Evolutionary conservation across 1,140 invertebrate genomes (phyloP), one percentile per base, ranked within the genome.

Genomic region (Diplogasteroides magnus): DNA sequence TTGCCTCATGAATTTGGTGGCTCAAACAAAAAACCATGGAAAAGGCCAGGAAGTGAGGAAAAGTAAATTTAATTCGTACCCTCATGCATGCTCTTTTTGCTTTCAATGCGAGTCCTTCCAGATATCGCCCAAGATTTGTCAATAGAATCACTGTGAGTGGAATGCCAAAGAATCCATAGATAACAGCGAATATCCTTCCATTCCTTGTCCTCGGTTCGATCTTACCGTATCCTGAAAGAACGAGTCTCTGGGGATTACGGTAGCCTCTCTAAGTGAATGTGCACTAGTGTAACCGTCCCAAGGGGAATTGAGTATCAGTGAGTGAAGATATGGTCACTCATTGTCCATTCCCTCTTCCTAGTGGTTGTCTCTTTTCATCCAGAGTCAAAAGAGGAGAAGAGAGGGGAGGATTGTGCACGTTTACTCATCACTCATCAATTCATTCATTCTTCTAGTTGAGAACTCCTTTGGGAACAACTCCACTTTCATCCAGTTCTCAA

Each of bases 81-180:
- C 64, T 67, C 25, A 31, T 29, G 15, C 31, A 48, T 19, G 68
- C 27, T 25, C 59, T 69, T 72, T 77, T 57, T 14, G 79, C 25
- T 31, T 37, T 61, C 0, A 69, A 62, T 48, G 78, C 78, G 48
- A 78, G 59, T 14, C 69, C 70, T 61, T 81, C 79, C 14, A 80
- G 48, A 67, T 80, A 80, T 61, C 79, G 63, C 25, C 78, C 78
- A 71, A 80, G 77, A 61, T 80, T 80, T 15, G 78, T 79, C 48
- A 80, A 73, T 26, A 81, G 77, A 58, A 80, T 80, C 14, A 80
- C 79, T 13, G 79, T 81, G 31, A 80, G 72, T 1, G 78, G 78
- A 31, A 80, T 80, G 0, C 78, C 78, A 14, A 79, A 31, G 59
- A 81, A 81, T 2, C 78, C 78, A 66, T 79, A 80, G 68, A 80